phyloP scores from a whole-genome alignment of 2,113 vertebrate genomes.

The Tapirus terrestris region DNA sequence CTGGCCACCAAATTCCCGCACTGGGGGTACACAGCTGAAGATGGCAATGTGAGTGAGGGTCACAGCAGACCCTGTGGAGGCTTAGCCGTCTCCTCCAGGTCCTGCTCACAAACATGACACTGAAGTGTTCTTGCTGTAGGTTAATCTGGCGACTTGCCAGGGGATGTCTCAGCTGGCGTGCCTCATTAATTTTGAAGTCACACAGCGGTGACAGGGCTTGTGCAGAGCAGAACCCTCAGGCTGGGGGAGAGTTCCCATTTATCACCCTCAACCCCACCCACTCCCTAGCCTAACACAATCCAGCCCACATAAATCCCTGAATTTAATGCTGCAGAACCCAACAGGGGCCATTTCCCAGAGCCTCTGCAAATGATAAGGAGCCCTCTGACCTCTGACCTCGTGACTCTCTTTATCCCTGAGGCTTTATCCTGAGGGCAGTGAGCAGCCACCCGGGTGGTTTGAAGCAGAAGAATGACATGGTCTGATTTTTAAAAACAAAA shows the following conservation, averaged over 20 bases:
- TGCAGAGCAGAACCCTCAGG: not conserved
- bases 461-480: not conserved
- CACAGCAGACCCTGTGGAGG: not conserved
- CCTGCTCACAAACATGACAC: not conserved
- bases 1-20: not conserved
- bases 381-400: not conserved
- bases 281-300: not conserved
- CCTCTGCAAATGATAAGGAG: not conserved
- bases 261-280: not conserved
- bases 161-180: rapidly evolving
- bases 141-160: not conserved
- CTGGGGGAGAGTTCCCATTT: not conserved
- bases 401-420: not conserved
- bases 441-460: not conserved
- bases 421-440: not conserved
- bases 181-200: not conserved
- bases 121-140: not conserved
- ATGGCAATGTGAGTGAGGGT: not conserved
- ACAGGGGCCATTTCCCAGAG: not conserved
- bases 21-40: not conserved
- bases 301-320: not conserved
- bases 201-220: no score
- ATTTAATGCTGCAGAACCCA: not conserved
- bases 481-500: not conserved
- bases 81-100: not conserved